Percentiles rank a stretch among this genome's conserved stretches.
Conservation (phyloP, 2,797 vertebrate genomes). For the Sparidentex hasta region DNA sequence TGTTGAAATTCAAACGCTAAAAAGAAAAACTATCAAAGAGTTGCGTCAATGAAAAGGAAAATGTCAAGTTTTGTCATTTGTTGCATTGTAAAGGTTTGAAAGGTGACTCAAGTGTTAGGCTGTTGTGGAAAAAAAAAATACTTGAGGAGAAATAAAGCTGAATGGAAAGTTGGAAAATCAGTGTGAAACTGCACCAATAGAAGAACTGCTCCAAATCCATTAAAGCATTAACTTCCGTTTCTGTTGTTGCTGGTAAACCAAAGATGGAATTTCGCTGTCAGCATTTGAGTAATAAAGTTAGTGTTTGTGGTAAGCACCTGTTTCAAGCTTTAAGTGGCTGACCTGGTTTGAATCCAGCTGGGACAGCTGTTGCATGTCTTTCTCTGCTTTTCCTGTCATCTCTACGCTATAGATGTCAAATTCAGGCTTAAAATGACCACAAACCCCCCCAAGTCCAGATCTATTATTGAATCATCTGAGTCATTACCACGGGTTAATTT, state of each 20-base stretch:
- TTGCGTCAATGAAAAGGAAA: neutral
- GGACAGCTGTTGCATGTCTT: neutral
- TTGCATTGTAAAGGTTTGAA: neutral
- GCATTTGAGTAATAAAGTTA: neutral
- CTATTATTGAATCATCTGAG: neutral
- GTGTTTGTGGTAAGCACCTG: no score
- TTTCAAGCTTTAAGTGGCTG: no score
- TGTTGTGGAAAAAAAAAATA: neutral
- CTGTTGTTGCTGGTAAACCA: neutral
- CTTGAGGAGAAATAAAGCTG: no score
- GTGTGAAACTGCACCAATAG: neutral
- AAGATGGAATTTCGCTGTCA: neutral
- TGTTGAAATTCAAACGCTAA: neutral
- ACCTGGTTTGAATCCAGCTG: neutral
- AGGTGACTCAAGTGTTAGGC: neutral
- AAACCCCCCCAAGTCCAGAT: neutral
- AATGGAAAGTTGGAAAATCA: neutral
- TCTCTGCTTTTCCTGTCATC: no score
- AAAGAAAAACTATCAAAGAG: neutral
- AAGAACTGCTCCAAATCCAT: neutral
- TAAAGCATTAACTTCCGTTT: neutral
- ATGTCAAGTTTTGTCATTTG: neutral
- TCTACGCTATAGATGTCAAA: no score
- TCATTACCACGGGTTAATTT: neutral
- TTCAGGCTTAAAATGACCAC: no score